Evolutionary conservation across 2,888 invertebrate genomes (phyloP), one percentile per base, ranked within the genome.

Genomic region (Eupeodes latifasciatus): DNA sequence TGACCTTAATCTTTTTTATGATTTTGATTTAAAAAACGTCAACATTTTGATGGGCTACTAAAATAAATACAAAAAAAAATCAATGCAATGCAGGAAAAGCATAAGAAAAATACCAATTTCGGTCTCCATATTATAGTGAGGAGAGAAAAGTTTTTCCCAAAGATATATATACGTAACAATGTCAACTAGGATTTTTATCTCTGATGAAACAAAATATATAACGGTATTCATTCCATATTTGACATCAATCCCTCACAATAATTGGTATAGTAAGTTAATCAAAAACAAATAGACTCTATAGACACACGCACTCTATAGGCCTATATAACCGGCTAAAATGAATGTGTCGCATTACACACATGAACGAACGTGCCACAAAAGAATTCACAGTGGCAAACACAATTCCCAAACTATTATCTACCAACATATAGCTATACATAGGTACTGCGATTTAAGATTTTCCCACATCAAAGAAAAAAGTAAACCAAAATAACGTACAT

Each of bases 251-350:
- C 36, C 62, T 76, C 59, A 57, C 57, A 72, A 72, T 72, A 72
- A 72, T 59, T 72, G 57, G 59, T 57, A 59, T 61, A 72, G 72
- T 72, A 72, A 59, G 72, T 59, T 72, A 72, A 72, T 72, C 59
- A 59, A 72, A 59, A 47, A 59, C 59, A 36, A 14, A 40, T n/a
- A 64, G 4, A 9, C 40, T 40, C 5, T 40, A 40, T 40, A 40
- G 40, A 53, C 16, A 53, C 4, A 53, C 3, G 0, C 51, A 57
- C 4, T 57, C 12, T 5, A 27, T 57, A 11, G 6, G 3, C 5
- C 10, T 47, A 16, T 59, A 14, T 27, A 59, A 36, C 34, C 36
- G 27, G 44, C 16, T 19, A 27, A 11, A 55, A 72, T 34, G 49
- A 67, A 67, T 67, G 44, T 69, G 51, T 47, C 47, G 40, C 40